Evolutionary conservation across 1,140 invertebrate species (phyloP).

Genomic region (Phenacoccus solenopsis): DNA sequence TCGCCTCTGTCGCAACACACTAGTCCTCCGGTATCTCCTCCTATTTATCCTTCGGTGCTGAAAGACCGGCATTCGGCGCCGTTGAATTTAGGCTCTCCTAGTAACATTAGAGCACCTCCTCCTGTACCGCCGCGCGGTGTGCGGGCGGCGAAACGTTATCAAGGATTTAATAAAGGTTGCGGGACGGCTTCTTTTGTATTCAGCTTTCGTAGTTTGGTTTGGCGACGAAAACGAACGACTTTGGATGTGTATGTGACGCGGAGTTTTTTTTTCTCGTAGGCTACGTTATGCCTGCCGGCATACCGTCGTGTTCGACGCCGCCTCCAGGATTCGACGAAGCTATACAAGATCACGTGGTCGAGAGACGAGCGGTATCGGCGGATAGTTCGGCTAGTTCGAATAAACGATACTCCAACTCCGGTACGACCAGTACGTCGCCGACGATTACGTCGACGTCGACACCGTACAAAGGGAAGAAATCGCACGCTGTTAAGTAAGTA

Average conservation of each 20-base stretch:
- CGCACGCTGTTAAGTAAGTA: background rate
- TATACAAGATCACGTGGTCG: slow-evolving; percentile 37
- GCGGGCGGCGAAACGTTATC: slow-evolving; percentile 36
- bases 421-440: slow-evolving; percentile 9
- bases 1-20: slow-evolving; percentile 37
- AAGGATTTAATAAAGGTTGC: slow-evolving; percentile 33
- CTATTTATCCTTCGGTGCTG: slow-evolving; percentile 52
- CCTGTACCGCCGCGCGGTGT: slow-evolving; percentile 69
- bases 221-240: too few relatives aligned
- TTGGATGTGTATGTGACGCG: too few relatives aligned
- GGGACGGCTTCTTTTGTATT: too few relatives aligned
- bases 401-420: slow-evolving; percentile 9
- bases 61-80: slow-evolving; percentile 44
- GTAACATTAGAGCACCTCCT: slow-evolving; percentile 42
- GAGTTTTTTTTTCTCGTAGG: slow-evolving; percentile 7
- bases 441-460: slow-evolving; percentile 18
- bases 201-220: too few relatives aligned
- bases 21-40: slow-evolving; percentile 31
- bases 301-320: slow-evolving; percentile 69
- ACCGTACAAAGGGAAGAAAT: slow-evolving; percentile 19
- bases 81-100: slow-evolving; percentile 32
- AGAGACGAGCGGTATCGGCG: slow-evolving; percentile 35
- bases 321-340: slow-evolving; percentile 75
- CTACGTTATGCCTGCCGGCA: slow-evolving; percentile 32
- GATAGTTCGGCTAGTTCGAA: slow-evolving; percentile 16